Conservation (phyloP, 2,113 vertebrate species). For the Synodontis membranacea region DNA sequence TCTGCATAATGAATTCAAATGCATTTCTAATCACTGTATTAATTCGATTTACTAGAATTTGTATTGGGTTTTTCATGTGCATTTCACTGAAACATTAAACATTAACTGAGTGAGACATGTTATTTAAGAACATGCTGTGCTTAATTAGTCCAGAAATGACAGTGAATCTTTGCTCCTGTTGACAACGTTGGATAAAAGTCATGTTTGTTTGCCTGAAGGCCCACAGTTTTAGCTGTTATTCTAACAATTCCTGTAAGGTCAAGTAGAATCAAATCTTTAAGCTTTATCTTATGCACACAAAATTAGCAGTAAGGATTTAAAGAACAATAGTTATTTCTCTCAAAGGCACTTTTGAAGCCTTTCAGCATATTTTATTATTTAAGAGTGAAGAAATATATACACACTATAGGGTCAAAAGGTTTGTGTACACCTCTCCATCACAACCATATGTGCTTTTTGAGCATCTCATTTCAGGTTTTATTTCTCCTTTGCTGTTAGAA, state of each 20-base stretch:
- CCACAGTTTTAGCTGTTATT: constrained; percentile 26
- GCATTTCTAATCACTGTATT: not conserved
- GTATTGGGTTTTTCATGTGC: not conserved
- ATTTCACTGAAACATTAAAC: constrained; percentile 9
- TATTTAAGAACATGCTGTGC: constrained; percentile 31
- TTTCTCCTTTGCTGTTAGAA: not conserved
- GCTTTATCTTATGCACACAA: not conserved
- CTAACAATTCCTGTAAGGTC: not conserved
- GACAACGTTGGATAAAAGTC: constrained; percentile 18
- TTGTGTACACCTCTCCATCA: not conserved
- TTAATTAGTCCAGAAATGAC: constrained; percentile 31
- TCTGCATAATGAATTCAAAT: not conserved
- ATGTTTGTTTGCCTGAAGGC: constrained; percentile 20
- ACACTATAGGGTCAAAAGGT: not conserved
- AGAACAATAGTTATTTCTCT: not conserved
- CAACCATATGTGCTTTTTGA: not conserved
- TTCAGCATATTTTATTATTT: not conserved
- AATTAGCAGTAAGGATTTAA: not conserved
- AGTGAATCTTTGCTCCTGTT: not conserved
- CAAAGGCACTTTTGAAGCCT: not conserved
- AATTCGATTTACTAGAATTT: not conserved
- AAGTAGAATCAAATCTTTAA: not conserved
- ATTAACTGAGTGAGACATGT: constrained; percentile 21
- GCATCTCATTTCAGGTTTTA: not conserved
- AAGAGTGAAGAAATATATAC: not conserved